A percentile compares a stretch with the other conserved stretches of the same genome.
phyloP scores from a whole-genome alignment of 2,888 invertebrate genomes.

The Ferdinandea cuprea region DNA sequence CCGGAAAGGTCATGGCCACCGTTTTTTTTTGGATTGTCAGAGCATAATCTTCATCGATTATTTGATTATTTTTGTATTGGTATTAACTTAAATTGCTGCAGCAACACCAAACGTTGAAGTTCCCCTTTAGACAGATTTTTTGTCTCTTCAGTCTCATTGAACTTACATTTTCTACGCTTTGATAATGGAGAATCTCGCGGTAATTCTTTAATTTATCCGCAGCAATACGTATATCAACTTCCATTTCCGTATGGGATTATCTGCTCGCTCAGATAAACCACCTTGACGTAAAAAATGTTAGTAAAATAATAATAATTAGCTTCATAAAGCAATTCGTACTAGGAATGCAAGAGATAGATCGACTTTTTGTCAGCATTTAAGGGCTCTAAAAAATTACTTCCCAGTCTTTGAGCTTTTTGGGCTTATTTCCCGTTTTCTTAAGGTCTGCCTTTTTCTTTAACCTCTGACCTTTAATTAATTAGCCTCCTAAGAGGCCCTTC shows the following conservation, averaged over 20 bases:
- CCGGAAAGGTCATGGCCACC: too few species aligned
- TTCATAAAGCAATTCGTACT: too few species aligned
- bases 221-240: too few species aligned
- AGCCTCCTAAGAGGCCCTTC: too few species aligned
- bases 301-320: too few species aligned
- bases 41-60: too few species aligned
- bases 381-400: slow-evolving; percentile 18
- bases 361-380: slow-evolving; percentile 24
- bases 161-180: not conserved
- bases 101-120: slow-evolving; percentile 9
- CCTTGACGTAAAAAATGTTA: slow-evolving; percentile 5
- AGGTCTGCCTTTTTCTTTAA: slow-evolving; percentile 30
- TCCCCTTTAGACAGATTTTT: slow-evolving; percentile 6
- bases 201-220: too few species aligned
- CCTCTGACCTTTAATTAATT: slow-evolving; percentile 6
- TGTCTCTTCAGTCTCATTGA: too few species aligned
- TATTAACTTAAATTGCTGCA: too few species aligned
- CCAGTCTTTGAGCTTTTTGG: slow-evolving; percentile 35
- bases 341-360: not conserved
- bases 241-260: slow-evolving; percentile 5
- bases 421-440: slow-evolving; percentile 26
- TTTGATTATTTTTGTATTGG: too few species aligned
- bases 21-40: too few species aligned
- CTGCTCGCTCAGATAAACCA: slow-evolving; percentile 2
- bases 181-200: too few species aligned